Percentiles rank a stretch among this genome's conserved stretches.
Evolutionary conservation across 2,888 invertebrate genomes (phyloP).

Genomic region (Eurytoma adleriae): DNA sequence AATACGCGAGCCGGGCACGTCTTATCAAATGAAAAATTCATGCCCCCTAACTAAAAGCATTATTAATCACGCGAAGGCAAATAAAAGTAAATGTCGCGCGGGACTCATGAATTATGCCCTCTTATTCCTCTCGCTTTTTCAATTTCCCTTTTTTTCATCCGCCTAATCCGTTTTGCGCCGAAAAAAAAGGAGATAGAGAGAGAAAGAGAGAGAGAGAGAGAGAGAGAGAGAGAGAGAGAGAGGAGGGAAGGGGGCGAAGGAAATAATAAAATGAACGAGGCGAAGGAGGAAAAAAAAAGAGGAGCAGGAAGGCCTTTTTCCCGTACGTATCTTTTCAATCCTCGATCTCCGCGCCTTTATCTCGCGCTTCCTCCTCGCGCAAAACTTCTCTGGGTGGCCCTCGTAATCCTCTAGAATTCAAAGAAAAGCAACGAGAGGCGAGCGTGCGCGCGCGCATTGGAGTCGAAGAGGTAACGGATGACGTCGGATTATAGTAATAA

Average conservation of each 20-base stretch:
- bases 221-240: neutral
- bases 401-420: constrained; percentile 47
- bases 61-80: constrained; percentile 38
- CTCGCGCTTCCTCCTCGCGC: constrained; percentile 26
- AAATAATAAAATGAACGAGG: neutral
- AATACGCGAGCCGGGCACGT: neutral
- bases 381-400: constrained; percentile 49
- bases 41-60: constrained; percentile 17
- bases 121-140: constrained; percentile 15
- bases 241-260: neutral
- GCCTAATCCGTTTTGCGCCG: neutral
- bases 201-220: neutral
- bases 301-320: neutral
- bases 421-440: constrained; percentile 31
- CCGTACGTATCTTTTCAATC: constrained; percentile 40
- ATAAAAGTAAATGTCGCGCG: constrained; percentile 25
- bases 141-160: constrained; percentile 14
- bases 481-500: constrained; percentile 58
- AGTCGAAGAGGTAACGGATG: constrained; percentile 52
- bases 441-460: constrained; percentile 37
- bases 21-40: constrained; percentile 29
- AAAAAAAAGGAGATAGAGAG: neutral
- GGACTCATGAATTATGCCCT: constrained; percentile 25
- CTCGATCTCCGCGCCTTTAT: constrained; percentile 36
- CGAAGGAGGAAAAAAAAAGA: neutral